phyloP scores from a whole-genome alignment of 2,113 vertebrate species.

The Phrynosoma blainvillii region DNA sequence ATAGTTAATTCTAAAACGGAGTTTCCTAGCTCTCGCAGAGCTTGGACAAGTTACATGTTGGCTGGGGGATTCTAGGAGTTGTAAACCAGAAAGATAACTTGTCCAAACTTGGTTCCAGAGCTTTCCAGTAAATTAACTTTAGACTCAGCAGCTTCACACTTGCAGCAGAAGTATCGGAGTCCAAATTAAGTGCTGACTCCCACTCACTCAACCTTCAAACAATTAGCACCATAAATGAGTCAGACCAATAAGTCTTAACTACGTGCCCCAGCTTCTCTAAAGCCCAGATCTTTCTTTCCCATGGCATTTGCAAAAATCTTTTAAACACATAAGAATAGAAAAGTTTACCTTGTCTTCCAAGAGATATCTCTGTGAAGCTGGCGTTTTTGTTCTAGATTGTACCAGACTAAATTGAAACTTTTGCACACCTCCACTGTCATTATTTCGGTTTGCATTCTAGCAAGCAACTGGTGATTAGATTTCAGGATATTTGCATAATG shows the following conservation, averaged over 20 bases:
- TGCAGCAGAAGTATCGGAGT: background rate
- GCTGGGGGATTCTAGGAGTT: background rate
- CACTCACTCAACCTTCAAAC: background rate
- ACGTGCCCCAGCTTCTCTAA: background rate
- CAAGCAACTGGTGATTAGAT: background rate
- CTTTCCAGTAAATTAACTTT: background rate
- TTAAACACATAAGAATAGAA: background rate
- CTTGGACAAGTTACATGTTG: background rate
- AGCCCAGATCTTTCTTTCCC: background rate
- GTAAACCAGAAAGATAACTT: background rate
- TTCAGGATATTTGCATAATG: conserved; percentile 19
- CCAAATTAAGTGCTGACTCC: background rate
- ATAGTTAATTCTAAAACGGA: background rate
- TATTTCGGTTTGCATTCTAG: background rate
- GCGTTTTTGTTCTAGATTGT: background rate
- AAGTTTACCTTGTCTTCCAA: conserved; percentile 8
- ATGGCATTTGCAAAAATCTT: background rate
- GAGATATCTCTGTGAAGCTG: background rate
- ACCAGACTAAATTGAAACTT: conserved; percentile 8
- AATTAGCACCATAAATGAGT: background rate
- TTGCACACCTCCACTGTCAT: background rate
- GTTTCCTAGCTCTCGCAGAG: background rate
- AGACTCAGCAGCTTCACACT: background rate
- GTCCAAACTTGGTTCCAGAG: background rate
- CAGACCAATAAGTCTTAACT: background rate